Evolutionary conservation across 2,888 invertebrate species (phyloP), one percentile per base, ranked within the genome.

Genomic region (Diarsia brunnea): DNA sequence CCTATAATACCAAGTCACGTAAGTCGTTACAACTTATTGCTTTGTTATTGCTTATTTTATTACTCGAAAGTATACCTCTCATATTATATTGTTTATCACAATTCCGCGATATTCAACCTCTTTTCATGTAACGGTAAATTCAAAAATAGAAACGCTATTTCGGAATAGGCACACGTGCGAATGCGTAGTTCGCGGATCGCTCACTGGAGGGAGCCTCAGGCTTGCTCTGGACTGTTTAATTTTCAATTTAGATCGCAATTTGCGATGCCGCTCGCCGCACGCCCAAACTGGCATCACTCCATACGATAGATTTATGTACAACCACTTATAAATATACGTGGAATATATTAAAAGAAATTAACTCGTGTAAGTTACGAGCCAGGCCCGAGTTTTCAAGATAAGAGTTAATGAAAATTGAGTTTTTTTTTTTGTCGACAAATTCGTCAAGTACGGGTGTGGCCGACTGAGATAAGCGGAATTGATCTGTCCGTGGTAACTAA

Each of bases 211-310:
- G 79, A 83, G 84, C 86, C 80, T 49, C 69, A 55, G 76, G 78
- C 79, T 70, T 77, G 81, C 73, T 61, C 84, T 71, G 84, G 69
- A 94, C 95, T 96, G 96, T 96, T 97, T 96, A 96, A 97, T 96
- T 96, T 97, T 97, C 96, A 97, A 97, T 97, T 97, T 95, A 97
- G 97, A 97, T 97, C 94, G 96, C 95, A 97, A 97, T 97, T 96
- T 96, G 95, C 95, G 97, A 97, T 97, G 95, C 91, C 93, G 90
- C 89, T 87, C 91, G 88, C 90, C 93, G 90, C 92, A 93, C 95
- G 94, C 96, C 96, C 95, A 95, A 96, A 95, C 95, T 93, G 90
- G 94, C 95, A 94, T 95, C 95, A 95, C 94, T 93, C 93, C 88
- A 88, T 87, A 82, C 90, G 94, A 95, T 96, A 96, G 96, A 96